Conservation (phyloP, 1,140 invertebrate species). For the Elysia chlorotica region DNA sequence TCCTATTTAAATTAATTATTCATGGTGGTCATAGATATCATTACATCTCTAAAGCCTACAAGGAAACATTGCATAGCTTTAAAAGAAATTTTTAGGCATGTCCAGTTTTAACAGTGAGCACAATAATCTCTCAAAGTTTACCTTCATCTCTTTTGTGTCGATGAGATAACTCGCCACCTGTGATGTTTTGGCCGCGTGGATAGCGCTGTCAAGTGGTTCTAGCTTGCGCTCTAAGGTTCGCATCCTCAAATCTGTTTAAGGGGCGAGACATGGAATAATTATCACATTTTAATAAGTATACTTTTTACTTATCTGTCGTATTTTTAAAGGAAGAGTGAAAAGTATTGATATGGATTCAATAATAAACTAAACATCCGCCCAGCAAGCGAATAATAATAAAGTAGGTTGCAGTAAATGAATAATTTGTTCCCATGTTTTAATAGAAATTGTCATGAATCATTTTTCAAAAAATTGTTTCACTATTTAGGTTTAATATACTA, state of each 20-base stretch:
- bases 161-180: not conserved
- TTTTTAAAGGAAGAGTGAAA: not conserved
- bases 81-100: too few relatives aligned
- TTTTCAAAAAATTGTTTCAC: not conserved
- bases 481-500: not conserved
- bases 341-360: too few relatives aligned
- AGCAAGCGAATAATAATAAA: not conserved
- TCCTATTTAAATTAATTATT: too few relatives aligned
- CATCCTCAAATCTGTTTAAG: conserved; percentile 1
- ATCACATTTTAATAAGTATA: not conserved
- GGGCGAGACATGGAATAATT: not conserved
- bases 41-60: too few relatives aligned
- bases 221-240: conserved; percentile 11
- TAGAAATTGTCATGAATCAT: not conserved
- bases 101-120: too few relatives aligned
- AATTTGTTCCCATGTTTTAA: not conserved
- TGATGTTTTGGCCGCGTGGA: conserved; percentile 10
- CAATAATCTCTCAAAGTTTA: too few relatives aligned
- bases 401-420: not conserved
- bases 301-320: not conserved
- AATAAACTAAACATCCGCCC: not conserved
- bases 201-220: not conserved
- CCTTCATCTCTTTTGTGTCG: conserved; percentile 4
- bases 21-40: too few relatives aligned
- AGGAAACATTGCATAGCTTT: too few relatives aligned